These are phyloP conservation scores for Andricus grossulariae DNA, from an alignment of 1,140 invertebrate genomes.

Conservation along the genomic window DNA sequence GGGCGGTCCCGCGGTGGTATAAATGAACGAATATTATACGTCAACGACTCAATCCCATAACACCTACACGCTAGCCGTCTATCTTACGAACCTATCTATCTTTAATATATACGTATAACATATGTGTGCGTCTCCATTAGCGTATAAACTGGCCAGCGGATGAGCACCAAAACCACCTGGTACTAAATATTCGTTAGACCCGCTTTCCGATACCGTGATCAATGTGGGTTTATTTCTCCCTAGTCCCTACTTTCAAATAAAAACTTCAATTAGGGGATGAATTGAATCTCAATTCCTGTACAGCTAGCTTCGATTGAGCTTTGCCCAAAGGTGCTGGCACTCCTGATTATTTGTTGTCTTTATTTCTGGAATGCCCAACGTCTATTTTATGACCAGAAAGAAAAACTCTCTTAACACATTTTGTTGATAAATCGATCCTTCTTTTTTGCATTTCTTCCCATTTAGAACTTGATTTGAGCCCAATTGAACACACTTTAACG, in stretches of 20 bases:
- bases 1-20: slow-evolving; percentile 24
- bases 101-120: slow-evolving; percentile 38
- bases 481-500: too few relatives aligned
- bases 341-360: neutral
- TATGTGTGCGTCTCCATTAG: slow-evolving; percentile 48
- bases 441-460: too few relatives aligned
- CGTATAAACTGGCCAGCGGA: slow-evolving; percentile 33
- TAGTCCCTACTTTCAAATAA: neutral
- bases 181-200: slow-evolving; percentile 56
- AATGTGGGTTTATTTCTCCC: slow-evolving; percentile 10
- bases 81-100: slow-evolving; percentile 7
- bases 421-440: too few relatives aligned
- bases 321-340: too few relatives aligned
- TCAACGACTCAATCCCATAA: slow-evolving; percentile 46
- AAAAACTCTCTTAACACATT: too few relatives aligned
- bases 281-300: neutral
- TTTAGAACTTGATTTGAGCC: too few relatives aligned
- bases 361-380: neutral
- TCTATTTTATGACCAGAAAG: too few relatives aligned
- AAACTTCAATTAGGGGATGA: neutral
- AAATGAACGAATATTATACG: slow-evolving; percentile 10
- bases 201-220: slow-evolving; percentile 46
- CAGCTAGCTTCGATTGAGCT: too few relatives aligned
- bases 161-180: slow-evolving; percentile 40
- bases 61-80: slow-evolving; percentile 31